Conservation (phyloP, 2,797 vertebrate species). For the Pitangus sulphuratus region DNA sequence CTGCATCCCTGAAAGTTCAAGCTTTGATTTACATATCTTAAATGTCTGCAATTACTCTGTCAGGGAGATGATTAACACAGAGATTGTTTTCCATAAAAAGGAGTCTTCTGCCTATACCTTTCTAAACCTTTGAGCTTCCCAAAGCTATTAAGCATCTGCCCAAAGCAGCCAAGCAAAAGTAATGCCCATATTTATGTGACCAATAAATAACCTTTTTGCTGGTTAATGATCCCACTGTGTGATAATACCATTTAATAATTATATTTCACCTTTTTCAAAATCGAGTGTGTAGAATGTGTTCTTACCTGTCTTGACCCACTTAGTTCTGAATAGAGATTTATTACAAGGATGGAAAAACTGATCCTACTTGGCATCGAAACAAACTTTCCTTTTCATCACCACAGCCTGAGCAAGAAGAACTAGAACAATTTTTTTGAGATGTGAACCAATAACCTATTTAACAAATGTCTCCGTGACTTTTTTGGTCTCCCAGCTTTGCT, state of each 20-base stretch:
- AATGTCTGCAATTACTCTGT: slow-evolving; percentile 15
- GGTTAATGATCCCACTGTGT: neutral
- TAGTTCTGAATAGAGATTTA: neutral
- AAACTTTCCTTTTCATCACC: neutral
- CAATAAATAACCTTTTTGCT: neutral
- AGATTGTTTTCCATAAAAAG: neutral
- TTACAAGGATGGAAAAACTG: neutral
- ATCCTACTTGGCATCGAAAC: neutral
- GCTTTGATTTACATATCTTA: slow-evolving; percentile 27
- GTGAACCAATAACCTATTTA: neutral
- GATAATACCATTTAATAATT: neutral
- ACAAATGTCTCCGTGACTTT: neutral
- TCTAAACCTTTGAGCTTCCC: neutral
- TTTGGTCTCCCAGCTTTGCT: neutral
- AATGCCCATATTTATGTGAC: neutral
- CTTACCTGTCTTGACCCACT: neutral
- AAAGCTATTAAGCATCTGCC: neutral
- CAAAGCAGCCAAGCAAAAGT: neutral
- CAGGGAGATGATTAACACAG: neutral
- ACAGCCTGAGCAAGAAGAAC: neutral
- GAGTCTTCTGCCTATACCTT: neutral
- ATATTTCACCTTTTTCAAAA: neutral
- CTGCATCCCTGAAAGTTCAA: neutral
- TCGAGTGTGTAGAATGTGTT: neutral
- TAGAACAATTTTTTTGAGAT: neutral